Percentiles rank a stretch among this genome's conserved stretches.
These are phyloP conservation scores for Eupithecia inturbata DNA, from an alignment of 2,888 invertebrate species.

Conservation along the genomic window DNA sequence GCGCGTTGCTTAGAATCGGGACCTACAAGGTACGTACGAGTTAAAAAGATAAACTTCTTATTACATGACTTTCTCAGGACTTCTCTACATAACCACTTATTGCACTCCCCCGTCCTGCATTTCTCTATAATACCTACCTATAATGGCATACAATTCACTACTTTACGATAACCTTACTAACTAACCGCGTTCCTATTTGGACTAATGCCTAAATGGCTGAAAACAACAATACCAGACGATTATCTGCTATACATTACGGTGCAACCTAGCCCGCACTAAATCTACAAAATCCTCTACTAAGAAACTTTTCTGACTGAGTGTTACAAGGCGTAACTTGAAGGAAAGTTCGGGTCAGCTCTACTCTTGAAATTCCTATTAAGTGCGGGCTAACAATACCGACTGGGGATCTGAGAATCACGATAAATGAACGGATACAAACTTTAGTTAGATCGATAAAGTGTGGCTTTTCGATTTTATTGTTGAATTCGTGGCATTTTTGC, in stretches of 20 bases:
- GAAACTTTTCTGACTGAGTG: background rate
- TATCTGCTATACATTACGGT: constrained; percentile 63
- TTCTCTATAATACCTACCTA: constrained; percentile 75
- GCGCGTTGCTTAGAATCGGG: background rate
- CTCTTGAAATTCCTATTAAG: constrained; percentile 1
- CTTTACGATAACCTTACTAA: constrained; percentile 73
- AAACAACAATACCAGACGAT: constrained; percentile 65
- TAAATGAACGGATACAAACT: background rate
- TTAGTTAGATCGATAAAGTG: background rate
- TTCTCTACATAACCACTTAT: constrained; percentile 56
- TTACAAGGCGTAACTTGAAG: background rate
- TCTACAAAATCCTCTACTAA: constrained; percentile 7
- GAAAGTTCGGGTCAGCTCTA: background rate
- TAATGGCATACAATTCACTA: constrained; percentile 78
- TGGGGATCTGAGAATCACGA: background rate
- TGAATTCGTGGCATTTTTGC: background rate
- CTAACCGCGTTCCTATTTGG: constrained; percentile 74
- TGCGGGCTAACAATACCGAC: background rate
- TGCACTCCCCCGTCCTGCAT: constrained; percentile 79
- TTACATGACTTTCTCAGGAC: constrained; percentile 14
- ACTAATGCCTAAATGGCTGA: constrained; percentile 66
- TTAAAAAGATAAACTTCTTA: background rate
- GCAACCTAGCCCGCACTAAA: constrained; percentile 21
- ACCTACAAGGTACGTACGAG: background rate
- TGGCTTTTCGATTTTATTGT: background rate